Evolutionary conservation across 1,140 invertebrate genomes (phyloP), one percentile per base, ranked within the genome.

Genomic region (Temnothorax nylanderi): DNA sequence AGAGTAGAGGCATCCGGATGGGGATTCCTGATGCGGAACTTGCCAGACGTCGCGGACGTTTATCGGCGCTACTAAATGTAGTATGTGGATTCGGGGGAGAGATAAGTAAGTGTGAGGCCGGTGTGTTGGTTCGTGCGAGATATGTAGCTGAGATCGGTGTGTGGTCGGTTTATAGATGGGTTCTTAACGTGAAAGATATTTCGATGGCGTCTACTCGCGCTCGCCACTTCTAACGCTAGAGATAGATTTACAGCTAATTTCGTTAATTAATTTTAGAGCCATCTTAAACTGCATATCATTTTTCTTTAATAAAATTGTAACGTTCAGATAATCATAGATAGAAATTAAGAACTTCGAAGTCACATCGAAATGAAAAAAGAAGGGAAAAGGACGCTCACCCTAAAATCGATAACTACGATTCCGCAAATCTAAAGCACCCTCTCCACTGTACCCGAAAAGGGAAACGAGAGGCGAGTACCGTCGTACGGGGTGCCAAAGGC

Each of bases 1-100:
- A 86, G 69, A 71, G 76, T 85, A 74, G 60, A 80, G 75, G 88
- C 60, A 86, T 72, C 47, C 88, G 80, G 71, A 81, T 49, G 62
- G 75, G 88, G 69, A 87, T 90, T 89, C 75, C 88, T 76, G 88
- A 89, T 89, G 88, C 88, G 87, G 74, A 89, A 78, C 54, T 87
- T 89, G 62, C 88, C 88, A 90, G 85, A 90, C 88, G 67, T 74
- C 65, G 56, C 56, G 65, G 67, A 74, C 80, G 67, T 82, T 60
- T 60, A 71, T 82, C 80, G 51, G 67, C 26, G 67, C 54, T 74
- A 82, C 54, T 82, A 74, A 82, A 82, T 82, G 65, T 80, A 54
- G 47, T 67, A 80, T 69, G 77, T 67, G 77, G 49, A 80, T 80
- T 65, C 44, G 77, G 47, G 62, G 47, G 62, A 54, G 62, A 80